Base-by-base conservation (phyloP, 2,113 vertebrate genomes). In the Dicerorhinus sumatrensis region DNA sequence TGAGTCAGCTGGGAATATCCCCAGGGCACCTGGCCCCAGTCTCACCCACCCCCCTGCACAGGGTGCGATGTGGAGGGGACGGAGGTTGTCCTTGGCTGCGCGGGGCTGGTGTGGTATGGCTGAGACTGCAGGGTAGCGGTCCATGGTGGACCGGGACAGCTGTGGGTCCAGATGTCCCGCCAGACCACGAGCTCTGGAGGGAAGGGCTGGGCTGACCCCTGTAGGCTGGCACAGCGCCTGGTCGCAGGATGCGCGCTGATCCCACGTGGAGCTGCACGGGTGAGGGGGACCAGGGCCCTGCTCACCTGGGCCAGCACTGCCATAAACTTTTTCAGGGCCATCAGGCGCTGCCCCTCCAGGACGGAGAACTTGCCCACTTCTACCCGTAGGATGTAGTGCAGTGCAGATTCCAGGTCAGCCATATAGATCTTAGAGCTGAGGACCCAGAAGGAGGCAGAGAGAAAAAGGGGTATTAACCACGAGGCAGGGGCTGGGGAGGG, bases 321-420 rank as follows among this genome's bases (percentile, higher is more conserved):
- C 91, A 99, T 97, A 54, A 99, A 99, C 79, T 97, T 98, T 94
- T 97, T 99, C 85, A 99, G 98, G 60, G 99, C 97, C 0, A 18
- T 92, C 91, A 99, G 99, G 27, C 98, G 98, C 3, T 98, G 97
- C 91, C 99, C 99, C 0, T 98, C 98, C 87, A 99, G 98, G 3
- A 48, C 3, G 0, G 98, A 58, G 23, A 99, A 98, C 2, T 99
- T 98, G 25, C 98, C 98, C 46, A 99, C 98, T 98, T 99, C 99
- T 80, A 99, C 97, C 36, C 99, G 99, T 29, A 99, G 98, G 0
- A 99, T 99, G 97, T 99, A 99, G 98, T 99, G 99, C 46, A 99
- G 98, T 0, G 99, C 96, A 0, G 99, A 99, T 92, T 99, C 99
- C 97, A 99, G 98, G 96, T 99, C 99, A 0, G 99, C 99, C 99